Evolutionary conservation across 2,888 invertebrate species (phyloP), one percentile per base, ranked within the genome.

Genomic region (Napeogenes sylphis): DNA sequence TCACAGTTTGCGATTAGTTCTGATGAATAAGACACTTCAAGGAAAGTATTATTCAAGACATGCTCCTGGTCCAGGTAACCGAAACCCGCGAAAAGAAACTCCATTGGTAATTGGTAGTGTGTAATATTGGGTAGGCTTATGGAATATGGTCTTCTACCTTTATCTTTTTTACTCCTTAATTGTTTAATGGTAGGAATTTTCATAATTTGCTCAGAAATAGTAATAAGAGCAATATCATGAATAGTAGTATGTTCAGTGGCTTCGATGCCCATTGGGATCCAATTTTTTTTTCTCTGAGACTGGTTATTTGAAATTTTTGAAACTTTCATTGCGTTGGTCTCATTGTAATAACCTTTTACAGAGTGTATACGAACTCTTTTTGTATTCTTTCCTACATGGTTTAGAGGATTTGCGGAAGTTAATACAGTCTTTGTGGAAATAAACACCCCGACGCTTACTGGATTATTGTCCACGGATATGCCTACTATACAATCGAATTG

Each of bases 371-470:
- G 59, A 4, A 69, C 46, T 10, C 35, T 46, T 3, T 58, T 53
- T 21, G 46, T 13, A n/a, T 59, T 42, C 2, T 61, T 46, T 47
- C 61, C 21, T 30, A 62, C 55, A 2, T 56, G 13, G 30, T 66
- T 56, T 13, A 67, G 30, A 0, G 69, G 67, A 55, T 69, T 67
- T 4, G 69, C 69, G 12, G 69, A 62, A 45, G 69, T 66, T 30
- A 67, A 42, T 10, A 69, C 21, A 10, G 64, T 59, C 33, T 55
- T 14, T 0, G 54, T 51, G n/a, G 55, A 45, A 42, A 67, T 58
- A 13, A 63, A 61, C 0, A 58, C 61, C 13, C 67, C 69, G n/a
- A 66, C 38, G 2, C 61, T 30, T 2, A 58, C 46, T 3, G 63
- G 59, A 38, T 42, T 53, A 3, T 64, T 54, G 38, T 66, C 56